phyloP scores from a whole-genome alignment of 2,113 vertebrate species.

The Catharus minimus region DNA sequence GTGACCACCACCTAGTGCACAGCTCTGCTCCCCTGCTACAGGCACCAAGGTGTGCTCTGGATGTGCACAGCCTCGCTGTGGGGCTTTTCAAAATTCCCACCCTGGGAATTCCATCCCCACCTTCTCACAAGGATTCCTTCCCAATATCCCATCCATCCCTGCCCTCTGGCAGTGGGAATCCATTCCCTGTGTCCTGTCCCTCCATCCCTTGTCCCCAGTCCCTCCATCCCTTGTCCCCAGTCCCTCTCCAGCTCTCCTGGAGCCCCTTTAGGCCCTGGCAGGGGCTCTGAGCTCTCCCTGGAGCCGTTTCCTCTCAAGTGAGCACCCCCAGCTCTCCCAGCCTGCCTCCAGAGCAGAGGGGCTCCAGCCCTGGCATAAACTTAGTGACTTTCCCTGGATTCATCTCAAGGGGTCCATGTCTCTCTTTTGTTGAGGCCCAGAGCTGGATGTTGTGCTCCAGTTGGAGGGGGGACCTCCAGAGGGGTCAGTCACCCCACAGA shows the following conservation, averaged over 20 bases:
- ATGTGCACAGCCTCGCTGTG: fast-evolving
- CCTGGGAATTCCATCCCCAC: neutral
- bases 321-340: neutral
- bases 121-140: neutral
- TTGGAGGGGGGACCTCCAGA: neutral
- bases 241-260: neutral
- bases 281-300: neutral
- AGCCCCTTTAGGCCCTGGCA: neutral
- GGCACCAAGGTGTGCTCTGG: too few relatives aligned
- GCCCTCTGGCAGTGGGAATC: neutral
- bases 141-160: neutral
- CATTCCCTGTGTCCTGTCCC: neutral
- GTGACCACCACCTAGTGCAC: constrained; percentile 28
- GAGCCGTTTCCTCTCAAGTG: too few relatives aligned
- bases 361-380: neutral
- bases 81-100: neutral
- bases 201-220: neutral
- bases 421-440: neutral
- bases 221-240: neutral
- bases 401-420: neutral
- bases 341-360: neutral
- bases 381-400: neutral
- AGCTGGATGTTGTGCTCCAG: neutral
- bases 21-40: neutral
- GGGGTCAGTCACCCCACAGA: too few relatives aligned